These are phyloP conservation scores for Stegophylla sp. DNA, from an alignment of 2,888 invertebrate species.

Conservation along the genomic window DNA sequence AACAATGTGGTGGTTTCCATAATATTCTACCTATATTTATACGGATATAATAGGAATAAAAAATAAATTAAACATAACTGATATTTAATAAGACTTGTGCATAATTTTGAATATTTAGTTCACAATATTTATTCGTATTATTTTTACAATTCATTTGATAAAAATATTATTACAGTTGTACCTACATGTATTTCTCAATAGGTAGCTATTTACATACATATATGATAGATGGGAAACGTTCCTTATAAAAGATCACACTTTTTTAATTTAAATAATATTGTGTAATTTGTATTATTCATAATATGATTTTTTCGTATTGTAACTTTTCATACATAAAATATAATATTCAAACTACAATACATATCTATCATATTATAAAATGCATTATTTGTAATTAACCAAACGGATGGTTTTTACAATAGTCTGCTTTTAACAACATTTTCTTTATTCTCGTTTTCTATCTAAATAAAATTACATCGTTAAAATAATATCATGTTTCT, in stretches of 20 bases:
- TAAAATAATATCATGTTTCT: conserved; percentile 7
- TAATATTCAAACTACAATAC: conserved; percentile 41
- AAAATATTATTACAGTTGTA: neutral
- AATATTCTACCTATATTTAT: too few species aligned
- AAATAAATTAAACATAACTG: neutral
- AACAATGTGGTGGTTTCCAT: too few species aligned
- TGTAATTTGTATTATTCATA: neutral
- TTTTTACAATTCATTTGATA: neutral
- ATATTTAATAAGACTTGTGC: conserved; percentile 4
- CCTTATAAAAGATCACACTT: neutral
- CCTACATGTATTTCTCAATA: neutral
- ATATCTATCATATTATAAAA: conserved; percentile 29
- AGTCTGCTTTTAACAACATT: conserved; percentile 24
- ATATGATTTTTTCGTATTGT: conserved; percentile 14
- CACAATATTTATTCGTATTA: neutral
- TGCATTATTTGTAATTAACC: conserved; percentile 8
- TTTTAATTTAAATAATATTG: conserved; percentile 5
- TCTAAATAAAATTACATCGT: neutral
- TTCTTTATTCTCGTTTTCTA: conserved; percentile 18
- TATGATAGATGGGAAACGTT: neutral
- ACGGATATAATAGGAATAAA: neutral
- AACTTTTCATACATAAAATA: conserved; percentile 5
- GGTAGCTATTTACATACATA: neutral
- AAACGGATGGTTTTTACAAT: neutral
- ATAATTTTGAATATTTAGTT: conserved; percentile 2